Evolutionary conservation across 2,888 invertebrate species (phyloP).

Genomic region (Phaonia tiefii): DNA sequence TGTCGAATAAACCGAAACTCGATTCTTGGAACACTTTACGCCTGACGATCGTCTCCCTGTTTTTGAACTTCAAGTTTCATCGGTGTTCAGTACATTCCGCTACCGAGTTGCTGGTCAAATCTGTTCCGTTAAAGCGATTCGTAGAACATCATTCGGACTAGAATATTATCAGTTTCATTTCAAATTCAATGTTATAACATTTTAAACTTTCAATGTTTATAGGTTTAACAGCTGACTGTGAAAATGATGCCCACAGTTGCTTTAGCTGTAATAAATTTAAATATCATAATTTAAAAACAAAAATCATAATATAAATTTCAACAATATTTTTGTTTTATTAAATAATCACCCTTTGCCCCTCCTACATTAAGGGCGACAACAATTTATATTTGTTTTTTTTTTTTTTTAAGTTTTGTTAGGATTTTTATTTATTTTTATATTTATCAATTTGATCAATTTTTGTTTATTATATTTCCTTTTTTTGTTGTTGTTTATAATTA

Average conservation of each 20-base stretch:
- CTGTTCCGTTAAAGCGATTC: too few relatives aligned
- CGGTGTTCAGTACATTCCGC: too few relatives aligned
- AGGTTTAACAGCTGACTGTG: too few relatives aligned
- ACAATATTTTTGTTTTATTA: slow-evolving; percentile 17
- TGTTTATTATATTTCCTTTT: slow-evolving; percentile 29
- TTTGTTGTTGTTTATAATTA: slow-evolving; percentile 31
- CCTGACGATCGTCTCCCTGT: too few relatives aligned
- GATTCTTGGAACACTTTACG: too few relatives aligned
- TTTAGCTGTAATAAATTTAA: neutral
- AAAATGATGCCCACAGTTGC: neutral
- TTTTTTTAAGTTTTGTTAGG: neutral
- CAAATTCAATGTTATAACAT: too few relatives aligned
- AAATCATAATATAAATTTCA: slow-evolving; percentile 24
- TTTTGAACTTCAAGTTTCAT: too few relatives aligned
- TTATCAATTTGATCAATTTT: neutral
- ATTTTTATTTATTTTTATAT: slow-evolving; percentile 24
- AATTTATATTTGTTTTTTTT: slow-evolving; percentile 41
- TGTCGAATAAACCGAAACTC: too few relatives aligned
- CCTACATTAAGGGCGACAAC: slow-evolving; percentile 51
- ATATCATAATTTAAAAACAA: neutral
- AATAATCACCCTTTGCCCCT: neutral
- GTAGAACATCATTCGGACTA: too few relatives aligned
- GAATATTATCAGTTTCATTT: too few relatives aligned
- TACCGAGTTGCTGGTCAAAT: too few relatives aligned
- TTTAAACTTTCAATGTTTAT: too few relatives aligned